Evolutionary conservation across 2,797 vertebrate species (phyloP), one percentile per base, ranked within the genome.

Genomic region (Anguilla marmorata): DNA sequence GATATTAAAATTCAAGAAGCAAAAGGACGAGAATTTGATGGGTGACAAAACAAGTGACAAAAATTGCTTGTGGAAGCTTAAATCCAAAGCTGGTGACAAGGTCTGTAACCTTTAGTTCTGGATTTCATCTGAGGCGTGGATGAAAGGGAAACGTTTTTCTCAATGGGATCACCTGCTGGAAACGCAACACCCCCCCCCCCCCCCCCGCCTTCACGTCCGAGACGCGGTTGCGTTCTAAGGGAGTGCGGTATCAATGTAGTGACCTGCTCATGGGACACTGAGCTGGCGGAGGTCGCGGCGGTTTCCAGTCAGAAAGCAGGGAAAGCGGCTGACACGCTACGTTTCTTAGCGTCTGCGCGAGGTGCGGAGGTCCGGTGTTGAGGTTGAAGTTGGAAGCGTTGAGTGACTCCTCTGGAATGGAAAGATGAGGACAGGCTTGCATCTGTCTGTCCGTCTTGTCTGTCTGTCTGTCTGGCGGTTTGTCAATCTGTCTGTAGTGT

Each of bases 381-480:
- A n/a, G 60, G 79, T 11, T 82, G 79, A 48, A n/a, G 45, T 27
- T 48, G 63, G n/a, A 33, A 33, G 30, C 19, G 33, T 48, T 33
- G 16, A 45, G 21, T 21, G 37, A 48, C 12, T 37, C n/a, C 48
- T 52, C 63, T n/a, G 50, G 37, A 76, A 24, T 79, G 14, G 54
- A 56, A 74, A 58, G 45, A 82, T 50, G 30, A 6, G 33, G 45
- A 50, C 54, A 41, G 33, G 19, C 7, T 37, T 52, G 33, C 30
- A n/a, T 88, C 90, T 56, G n/a, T 63, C 56, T n/a, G 27, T 88
- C 76, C 76, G 60, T 48, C 85, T 33, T 0, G 9, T 7, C n/a
- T 24, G 19, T 24, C 21, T n/a, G 19, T 19, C 30, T 27, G 30
- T 27, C 30, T 41, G 37, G 37, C 37, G 37, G 37, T 41, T 41